These are phyloP conservation scores for Stichopus horrens DNA, from an alignment of 53 echinoderm and acorn worm species.

Conservation along the genomic window DNA sequence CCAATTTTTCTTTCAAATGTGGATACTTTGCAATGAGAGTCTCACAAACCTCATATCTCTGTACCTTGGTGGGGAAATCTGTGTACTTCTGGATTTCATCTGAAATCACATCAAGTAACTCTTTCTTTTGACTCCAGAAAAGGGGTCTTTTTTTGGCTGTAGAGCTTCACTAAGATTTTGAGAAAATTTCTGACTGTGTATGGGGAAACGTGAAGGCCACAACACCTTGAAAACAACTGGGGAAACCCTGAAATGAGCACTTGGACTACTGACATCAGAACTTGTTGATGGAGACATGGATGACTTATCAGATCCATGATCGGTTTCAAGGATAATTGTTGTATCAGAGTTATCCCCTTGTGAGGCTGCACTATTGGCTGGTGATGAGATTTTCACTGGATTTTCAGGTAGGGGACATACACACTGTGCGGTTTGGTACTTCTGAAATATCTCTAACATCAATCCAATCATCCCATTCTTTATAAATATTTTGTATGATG, in stretches of 20 bases:
- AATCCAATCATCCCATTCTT: constrained; percentile 31
- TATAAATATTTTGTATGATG: constrained; percentile 12
- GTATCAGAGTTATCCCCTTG: background rate
- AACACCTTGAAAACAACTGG: background rate
- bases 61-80: constrained; percentile 23
- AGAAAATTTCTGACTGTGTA: no score
- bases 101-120: constrained; percentile 4
- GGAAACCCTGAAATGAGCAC: background rate
- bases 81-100: constrained; percentile 21
- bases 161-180: constrained; percentile 7
- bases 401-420: background rate
- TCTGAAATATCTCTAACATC: background rate
- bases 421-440: constrained; percentile 16
- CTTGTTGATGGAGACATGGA: background rate
- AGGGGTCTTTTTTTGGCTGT: background rate
- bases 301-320: no score
- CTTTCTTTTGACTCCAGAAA: constrained; percentile 15
- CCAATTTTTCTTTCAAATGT: background rate
- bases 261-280: background rate
- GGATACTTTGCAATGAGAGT: constrained; percentile 32
- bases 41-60: background rate
- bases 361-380: background rate
- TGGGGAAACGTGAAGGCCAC: background rate
- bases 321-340: background rate
- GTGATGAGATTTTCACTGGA: background rate